phyloP scores from a whole-genome alignment of 2,888 invertebrate genomes.

The Agrochola litura region DNA sequence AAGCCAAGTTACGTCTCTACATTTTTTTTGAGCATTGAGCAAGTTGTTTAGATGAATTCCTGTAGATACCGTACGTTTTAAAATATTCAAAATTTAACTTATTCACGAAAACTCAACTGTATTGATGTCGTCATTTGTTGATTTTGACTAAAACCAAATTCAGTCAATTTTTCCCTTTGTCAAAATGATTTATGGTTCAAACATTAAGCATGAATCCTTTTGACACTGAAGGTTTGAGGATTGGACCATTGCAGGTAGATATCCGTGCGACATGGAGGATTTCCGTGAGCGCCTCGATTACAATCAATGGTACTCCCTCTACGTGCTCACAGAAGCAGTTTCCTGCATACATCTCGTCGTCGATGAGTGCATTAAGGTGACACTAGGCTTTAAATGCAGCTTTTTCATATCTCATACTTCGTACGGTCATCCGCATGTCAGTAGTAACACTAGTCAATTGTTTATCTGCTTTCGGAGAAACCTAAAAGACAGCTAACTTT shows the following conservation, averaged over 20 bases:
- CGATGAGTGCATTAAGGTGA: constrained; percentile 91
- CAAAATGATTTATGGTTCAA: background rate
- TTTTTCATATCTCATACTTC: constrained; percentile 1
- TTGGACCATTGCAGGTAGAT: constrained; percentile 75
- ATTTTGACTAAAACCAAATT: background rate
- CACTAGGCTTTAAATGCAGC: too few relatives aligned
- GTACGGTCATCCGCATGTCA: background rate
- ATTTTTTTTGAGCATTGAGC: background rate
- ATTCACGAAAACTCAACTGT: background rate
- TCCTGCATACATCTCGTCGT: constrained; percentile 91
- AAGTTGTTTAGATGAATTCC: background rate
- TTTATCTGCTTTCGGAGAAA: background rate
- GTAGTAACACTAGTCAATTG: background rate
- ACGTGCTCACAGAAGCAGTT: constrained; percentile 91
- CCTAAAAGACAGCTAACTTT: background rate
- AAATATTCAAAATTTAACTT: background rate
- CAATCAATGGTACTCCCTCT: constrained; percentile 91
- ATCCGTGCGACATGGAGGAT: constrained; percentile 89
- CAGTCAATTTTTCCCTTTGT: background rate
- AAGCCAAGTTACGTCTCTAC: background rate
- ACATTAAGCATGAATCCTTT: background rate
- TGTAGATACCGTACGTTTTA: background rate
- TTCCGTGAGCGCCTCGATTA: constrained; percentile 85
- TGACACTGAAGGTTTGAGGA: background rate
- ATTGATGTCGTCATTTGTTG: background rate